Percentiles rank a stretch among this genome's conserved stretches.
Conservation (phyloP, 2,888 invertebrate species). For the Eristalis arbustorum region DNA sequence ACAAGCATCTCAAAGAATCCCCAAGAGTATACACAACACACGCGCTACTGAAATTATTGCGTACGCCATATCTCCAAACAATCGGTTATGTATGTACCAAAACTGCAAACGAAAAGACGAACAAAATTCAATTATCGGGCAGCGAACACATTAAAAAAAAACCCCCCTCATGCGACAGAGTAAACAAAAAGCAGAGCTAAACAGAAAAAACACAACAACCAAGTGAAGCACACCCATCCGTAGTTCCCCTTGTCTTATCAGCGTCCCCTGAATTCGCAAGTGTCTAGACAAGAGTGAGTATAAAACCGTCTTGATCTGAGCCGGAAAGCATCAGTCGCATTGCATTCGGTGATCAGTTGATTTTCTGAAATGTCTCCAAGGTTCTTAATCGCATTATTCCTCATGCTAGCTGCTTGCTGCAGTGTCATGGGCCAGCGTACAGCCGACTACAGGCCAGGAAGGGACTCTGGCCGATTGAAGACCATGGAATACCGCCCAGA, state of each 20-base stretch:
- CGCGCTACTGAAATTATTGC: too few species aligned
- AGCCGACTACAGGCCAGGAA: not conserved
- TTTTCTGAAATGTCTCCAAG: constrained; percentile 39
- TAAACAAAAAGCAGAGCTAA: not conserved
- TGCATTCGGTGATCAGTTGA: not conserved
- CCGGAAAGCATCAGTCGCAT: constrained; percentile 26
- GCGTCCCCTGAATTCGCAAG: not conserved
- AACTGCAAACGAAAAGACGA: too few species aligned
- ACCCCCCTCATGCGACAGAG: not conserved
- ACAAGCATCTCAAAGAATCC: too few species aligned
- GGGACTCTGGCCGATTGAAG: not conserved
- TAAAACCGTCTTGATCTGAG: not conserved
- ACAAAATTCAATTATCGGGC: not conserved
- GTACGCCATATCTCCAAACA: too few species aligned
- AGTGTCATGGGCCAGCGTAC: not conserved
- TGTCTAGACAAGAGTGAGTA: not conserved
- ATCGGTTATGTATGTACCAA: too few species aligned
- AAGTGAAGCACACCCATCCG: not conserved
- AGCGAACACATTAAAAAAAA: not conserved
- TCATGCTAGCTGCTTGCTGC: constrained; percentile 8
- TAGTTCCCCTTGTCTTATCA: not conserved
- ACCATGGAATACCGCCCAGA: constrained; percentile 2
- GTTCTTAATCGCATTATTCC: constrained; percentile 14
- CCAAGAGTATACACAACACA: too few species aligned
- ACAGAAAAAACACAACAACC: not conserved